These are phyloP conservation scores for Vanessa atalanta DNA, from an alignment of 1,140 invertebrate species.

Conservation along the genomic window DNA sequence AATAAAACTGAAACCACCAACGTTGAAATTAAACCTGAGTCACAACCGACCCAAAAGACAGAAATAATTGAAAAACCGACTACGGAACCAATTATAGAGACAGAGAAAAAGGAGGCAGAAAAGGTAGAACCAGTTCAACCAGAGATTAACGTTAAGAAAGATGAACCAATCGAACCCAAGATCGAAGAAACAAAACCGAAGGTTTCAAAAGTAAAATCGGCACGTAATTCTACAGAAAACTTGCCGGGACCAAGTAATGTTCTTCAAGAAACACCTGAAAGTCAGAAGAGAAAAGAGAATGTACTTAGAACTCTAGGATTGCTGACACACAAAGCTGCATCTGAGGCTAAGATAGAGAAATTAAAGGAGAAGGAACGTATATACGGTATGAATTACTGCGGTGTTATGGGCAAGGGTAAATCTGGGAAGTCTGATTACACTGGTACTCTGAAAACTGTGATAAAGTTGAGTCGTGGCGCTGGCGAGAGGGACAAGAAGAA, in stretches of 20 bases:
- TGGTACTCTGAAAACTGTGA: slow-evolving; percentile 89
- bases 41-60: neutral
- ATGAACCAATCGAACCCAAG: slow-evolving; percentile 8
- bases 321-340: slow-evolving; percentile 83
- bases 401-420: slow-evolving; percentile 78
- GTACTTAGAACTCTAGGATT: slow-evolving; percentile 84
- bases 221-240: slow-evolving; percentile 59
- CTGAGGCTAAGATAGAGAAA: slow-evolving; percentile 80
- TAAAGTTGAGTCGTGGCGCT: slow-evolving; percentile 83
- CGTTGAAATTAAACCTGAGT: slow-evolving; percentile 3
- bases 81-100: neutral
- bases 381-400: slow-evolving; percentile 79
- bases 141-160: slow-evolving; percentile 28
- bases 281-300: slow-evolving; percentile 82
- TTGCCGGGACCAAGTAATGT: slow-evolving; percentile 63
- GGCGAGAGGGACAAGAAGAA: slow-evolving; percentile 80
- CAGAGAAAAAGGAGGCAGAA: slow-evolving; percentile 17
- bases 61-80: neutral
- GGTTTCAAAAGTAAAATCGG: slow-evolving; percentile 52
- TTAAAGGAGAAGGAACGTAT: slow-evolving; percentile 82
- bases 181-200: slow-evolving; percentile 31
- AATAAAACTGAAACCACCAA: slow-evolving; percentile 25
- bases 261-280: slow-evolving; percentile 80
- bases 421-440: slow-evolving; percentile 82
- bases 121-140: slow-evolving; percentile 22